Evolutionary conservation across 2,113 vertebrate genomes (phyloP).

Genomic region (Hippocampus mohnikei): DNA sequence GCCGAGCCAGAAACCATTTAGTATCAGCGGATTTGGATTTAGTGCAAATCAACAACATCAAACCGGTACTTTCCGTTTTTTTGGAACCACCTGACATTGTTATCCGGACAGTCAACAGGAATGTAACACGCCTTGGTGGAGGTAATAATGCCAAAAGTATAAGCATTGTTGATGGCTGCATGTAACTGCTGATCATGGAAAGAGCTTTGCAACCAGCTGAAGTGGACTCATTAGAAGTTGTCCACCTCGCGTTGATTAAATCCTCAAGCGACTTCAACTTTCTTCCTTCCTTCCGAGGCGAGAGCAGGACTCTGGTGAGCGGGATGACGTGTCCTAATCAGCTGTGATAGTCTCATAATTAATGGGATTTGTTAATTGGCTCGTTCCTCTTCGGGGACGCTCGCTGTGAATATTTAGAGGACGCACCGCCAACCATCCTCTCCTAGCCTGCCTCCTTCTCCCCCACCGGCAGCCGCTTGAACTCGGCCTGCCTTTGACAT

Average conservation of each 20-base stretch:
- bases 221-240: not conserved
- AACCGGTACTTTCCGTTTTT: too few relatives aligned
- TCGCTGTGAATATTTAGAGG: constrained; percentile 59
- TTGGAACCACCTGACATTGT: too few relatives aligned
- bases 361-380: constrained; percentile 74
- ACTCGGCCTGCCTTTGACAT: constrained; percentile 18
- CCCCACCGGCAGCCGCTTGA: constrained; percentile 22
- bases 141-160: too few relatives aligned
- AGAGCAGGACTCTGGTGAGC: constrained; percentile 64
- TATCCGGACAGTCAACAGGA: too few relatives aligned
- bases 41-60: too few relatives aligned
- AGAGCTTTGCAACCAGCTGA: not conserved
- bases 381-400: constrained; percentile 53
- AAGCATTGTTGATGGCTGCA: too few relatives aligned
- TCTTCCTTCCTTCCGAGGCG: constrained; percentile 26
- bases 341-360: constrained; percentile 71
- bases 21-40: too few relatives aligned
- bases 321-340: constrained; percentile 64
- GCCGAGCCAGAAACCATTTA: too few relatives aligned
- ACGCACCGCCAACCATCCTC: constrained; percentile 53
- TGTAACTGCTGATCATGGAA: not conserved
- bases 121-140: too few relatives aligned
- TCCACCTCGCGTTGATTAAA: constrained; percentile 12
- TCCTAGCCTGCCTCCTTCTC: constrained; percentile 29
- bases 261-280: constrained; percentile 15